Evolutionary conservation across 2,888 invertebrate genomes (phyloP).

Genomic region (Drosophila borborema): DNA sequence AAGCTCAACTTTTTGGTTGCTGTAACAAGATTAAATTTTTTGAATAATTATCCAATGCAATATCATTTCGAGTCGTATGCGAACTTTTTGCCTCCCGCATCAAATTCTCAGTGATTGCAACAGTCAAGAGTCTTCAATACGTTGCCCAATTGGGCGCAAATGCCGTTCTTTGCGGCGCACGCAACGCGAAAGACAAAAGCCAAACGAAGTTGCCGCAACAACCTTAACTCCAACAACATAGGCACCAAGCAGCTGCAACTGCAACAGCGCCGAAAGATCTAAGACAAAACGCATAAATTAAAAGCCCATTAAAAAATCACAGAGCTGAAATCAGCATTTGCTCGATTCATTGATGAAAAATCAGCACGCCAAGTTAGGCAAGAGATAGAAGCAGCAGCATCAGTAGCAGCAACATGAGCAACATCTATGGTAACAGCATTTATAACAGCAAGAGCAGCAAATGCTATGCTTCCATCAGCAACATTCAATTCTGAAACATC

Average conservation of each 20-base stretch:
- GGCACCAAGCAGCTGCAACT: constrained; percentile 16
- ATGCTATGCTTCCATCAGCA: background rate
- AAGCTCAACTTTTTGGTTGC: background rate
- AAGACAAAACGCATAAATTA: constrained; percentile 71
- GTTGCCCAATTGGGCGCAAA: constrained; percentile 38
- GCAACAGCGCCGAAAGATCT: constrained; percentile 20
- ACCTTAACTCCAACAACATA: background rate
- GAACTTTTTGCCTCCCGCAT: constrained; percentile 8
- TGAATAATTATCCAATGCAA: background rate
- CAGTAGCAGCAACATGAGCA: background rate
- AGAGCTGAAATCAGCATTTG: constrained; percentile 16
- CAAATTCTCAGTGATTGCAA: constrained; percentile 18
- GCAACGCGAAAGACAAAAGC: constrained; percentile 40
- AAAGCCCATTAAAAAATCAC: constrained; percentile 59
- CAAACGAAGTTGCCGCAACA: constrained; percentile 49
- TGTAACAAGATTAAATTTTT: background rate
- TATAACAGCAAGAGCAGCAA: background rate
- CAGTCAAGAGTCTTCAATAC: constrained; percentile 20
- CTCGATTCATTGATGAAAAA: constrained; percentile 46
- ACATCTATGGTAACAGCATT: background rate
- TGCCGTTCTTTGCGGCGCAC: constrained; percentile 46
- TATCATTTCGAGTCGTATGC: background rate
- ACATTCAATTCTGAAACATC: background rate
- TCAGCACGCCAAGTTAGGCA: constrained; percentile 73
- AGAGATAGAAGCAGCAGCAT: constrained; percentile 24